Evolutionary conservation across 2,797 vertebrate genomes (phyloP), one percentile per base, ranked within the genome.

Genomic region (Poeciliopsis presidionis): DNA sequence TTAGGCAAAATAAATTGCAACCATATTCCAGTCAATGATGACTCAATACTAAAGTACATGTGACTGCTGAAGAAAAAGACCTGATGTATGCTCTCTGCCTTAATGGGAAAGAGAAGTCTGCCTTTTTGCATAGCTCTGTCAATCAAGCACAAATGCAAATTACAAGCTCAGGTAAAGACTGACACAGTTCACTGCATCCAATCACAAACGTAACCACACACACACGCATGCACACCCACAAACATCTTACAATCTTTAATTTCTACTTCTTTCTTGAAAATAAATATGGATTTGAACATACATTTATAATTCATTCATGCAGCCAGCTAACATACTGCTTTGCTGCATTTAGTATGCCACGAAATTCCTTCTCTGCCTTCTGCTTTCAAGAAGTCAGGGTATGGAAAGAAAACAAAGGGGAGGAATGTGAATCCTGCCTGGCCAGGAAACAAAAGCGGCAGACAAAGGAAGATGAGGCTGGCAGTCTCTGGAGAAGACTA

Each of bases 391-490:
- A 83, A 87, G 83, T 78, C 49, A 9, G 75, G 83, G 88, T 80
- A 81, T 25, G 9, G 80, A 76, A 79, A 89, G 89, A 86, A 46
- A 88, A 89, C 76, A 84, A 79, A 86, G 80, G 80, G 83, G 81
- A 87, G 82, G 87, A 86, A 86, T 88, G 88, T 73, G 90, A 90
- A 90, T 92, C 89, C 84, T 90, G 84, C 92, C 88, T 94, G 89
- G 93, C 87, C 75, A 69, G 41, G 83, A 92, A 92, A 94, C 92
- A 92, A 94, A 94, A 93, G 89, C 86, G 4, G 72, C 82, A 94
- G 90, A 95, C 92, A 93, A 94, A 91, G 88, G 91, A 90, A 94
- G 91, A 92, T 83, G 88, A 88, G 86, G 89, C 90, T 88, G 93
- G 89, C 92, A 85, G 90, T 87, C 92, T 91, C 90, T 89, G 81